Base-by-base conservation (phyloP, 2,888 invertebrate species). In the Apodemia mormo region DNA sequence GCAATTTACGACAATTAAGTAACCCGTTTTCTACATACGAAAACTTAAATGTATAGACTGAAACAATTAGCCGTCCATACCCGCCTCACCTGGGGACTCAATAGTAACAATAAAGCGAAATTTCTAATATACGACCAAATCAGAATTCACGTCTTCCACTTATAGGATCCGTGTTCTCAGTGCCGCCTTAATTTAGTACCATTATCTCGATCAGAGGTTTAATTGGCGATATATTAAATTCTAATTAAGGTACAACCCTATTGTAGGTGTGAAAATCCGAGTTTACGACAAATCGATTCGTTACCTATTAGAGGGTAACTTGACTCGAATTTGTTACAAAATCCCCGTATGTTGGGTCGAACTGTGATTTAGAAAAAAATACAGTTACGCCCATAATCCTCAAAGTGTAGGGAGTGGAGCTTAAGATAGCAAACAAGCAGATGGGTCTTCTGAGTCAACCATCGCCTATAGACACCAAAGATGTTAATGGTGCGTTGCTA, bases 181-280 rank as follows among this genome's bases (percentile, higher is more conserved):
- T 71, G 78, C 76, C 84, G 79, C 77, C 80, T 79, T 76, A 82
- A 87, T 82, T 83, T 78, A 76, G 82, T 75, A 76, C 80, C 77
- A 75, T 82, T 81, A 84, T 82, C 82, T 86, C 89, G 86, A 89
- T 89, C 88, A 85, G 81, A 85, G 86, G 84, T 84, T 88, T 91
- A 91, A 92, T 91, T 91, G 90, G 86, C 86, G 86, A 91, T 91
- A 90, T 90, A 91, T 92, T 92, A 91, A 89, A 90, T 89, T 85
- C 89, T 91, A 92, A 92, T 92, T 91, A 91, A 90, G 86, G 86
- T 86, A 82, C 87, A 83, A 83, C 87, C 85, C 80, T 82, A 84
- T 82, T 78, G 76, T 84, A 85, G 85, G 88, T 88, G 87, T 79
- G 82, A 86, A 88, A 85, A 85, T 85, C 85, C 85, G 83, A 78